Conservation (phyloP, 2,797 vertebrate genomes). For the Malurus leucopterus region DNA sequence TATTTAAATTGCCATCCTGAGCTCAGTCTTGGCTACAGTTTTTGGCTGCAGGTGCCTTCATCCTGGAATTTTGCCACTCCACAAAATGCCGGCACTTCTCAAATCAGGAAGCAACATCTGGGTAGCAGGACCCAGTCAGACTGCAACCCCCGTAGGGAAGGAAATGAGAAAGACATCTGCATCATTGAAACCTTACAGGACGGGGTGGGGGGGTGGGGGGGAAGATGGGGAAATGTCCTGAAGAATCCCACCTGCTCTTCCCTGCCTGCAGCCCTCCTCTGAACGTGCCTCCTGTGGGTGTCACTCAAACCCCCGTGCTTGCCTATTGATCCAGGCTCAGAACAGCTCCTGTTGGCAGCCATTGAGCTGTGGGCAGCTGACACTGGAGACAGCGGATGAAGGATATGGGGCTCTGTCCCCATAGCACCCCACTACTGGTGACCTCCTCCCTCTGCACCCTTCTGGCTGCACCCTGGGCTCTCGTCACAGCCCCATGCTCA, state of each 20-base stretch:
- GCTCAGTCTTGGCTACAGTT: not conserved
- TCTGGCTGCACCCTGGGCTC: not conserved
- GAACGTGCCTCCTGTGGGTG: not conserved
- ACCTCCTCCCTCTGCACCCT: not conserved
- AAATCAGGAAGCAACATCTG: not conserved
- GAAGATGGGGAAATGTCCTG: not conserved
- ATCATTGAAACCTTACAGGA: not conserved
- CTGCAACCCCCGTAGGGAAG: not conserved
- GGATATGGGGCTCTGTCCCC: not conserved
- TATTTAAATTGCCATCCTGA: not conserved
- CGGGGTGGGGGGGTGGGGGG: no score
- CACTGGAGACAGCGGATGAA: not conserved
- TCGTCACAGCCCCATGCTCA: not conserved
- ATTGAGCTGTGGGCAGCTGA: not conserved
- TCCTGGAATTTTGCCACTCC: not conserved
- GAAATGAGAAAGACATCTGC: conserved; percentile 34
- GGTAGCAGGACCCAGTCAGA: not conserved
- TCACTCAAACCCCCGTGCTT: not conserved
- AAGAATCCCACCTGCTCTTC: conserved; percentile 7
- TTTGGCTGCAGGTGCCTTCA: conserved; percentile 27
- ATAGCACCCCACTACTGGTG: accelerated
- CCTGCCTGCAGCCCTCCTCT: not conserved
- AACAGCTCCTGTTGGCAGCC: conserved; percentile 36
- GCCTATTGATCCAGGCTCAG: conserved; percentile 32
- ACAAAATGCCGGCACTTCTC: not conserved